Evolutionary conservation across 2,797 vertebrate genomes (phyloP), one percentile per base, ranked within the genome.

Genomic region (Dromococcyx pavoninus): DNA sequence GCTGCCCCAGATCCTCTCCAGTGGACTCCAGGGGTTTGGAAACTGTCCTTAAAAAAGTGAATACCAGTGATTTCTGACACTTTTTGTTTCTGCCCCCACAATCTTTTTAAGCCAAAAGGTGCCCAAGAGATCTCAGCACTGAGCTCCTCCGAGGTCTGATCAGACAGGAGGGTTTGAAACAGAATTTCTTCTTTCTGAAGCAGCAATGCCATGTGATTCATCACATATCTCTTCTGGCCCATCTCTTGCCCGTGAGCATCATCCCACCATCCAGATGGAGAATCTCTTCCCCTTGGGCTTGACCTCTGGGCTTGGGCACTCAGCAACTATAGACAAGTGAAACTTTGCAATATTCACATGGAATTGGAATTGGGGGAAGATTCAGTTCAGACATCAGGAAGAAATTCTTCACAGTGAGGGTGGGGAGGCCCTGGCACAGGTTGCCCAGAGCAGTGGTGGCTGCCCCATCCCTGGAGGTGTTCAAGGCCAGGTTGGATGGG

Each of bases 341-440:
- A 57, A n/a, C 6, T 69, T 8, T 56, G 32, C 28, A 16, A 17
- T 1, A 0, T 46, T 60, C 2, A 0, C 39, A 6, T 1, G 2
- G 39, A 41, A 41, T 41, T 41, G 39, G 39, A 41, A 41, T 41
- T 41, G 39, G 39, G 10, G 14, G 39, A 41, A 41, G 39, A 41
- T 41, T 41, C 41, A 14, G 39, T 41, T 41, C 41, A 41, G 39
- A 41, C 39, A 41, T 41, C 14, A 41, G 39, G 39, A 41, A 41
- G 39, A 41, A 41, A 41, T 41, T 41, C 39, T 41, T 41, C 39
- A 41, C 14, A 14, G 10, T 41, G 39, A 41, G 39, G 10, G 41
- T 14, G 14, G 39, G 39, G 39, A 41, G 39, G 39, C 10, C 39
- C 39, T 41, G 39, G 39, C 39, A 39, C 39, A 41, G 39, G 39